Evolutionary conservation across 2,888 invertebrate species (phyloP).

Genomic region (Spodoptera picta): DNA sequence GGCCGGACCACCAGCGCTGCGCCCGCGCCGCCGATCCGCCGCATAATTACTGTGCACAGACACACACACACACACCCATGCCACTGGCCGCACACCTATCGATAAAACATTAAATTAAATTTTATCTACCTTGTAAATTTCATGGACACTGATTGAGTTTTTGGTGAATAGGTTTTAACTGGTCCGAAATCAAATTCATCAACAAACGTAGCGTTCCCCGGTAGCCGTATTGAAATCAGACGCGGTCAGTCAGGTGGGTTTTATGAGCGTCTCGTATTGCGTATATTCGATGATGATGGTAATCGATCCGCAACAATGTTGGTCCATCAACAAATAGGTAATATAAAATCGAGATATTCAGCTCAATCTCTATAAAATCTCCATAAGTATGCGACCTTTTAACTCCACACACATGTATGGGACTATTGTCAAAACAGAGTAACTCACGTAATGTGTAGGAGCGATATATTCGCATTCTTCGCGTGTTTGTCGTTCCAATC

Average conservation of each 20-base stretch:
- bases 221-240: conserved; percentile 79
- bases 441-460: conserved; percentile 43
- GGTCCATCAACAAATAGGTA: conserved; percentile 65
- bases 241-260: conserved; percentile 65
- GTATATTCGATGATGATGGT: conserved; percentile 56
- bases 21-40: conserved; percentile 82
- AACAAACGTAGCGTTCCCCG: conserved; percentile 62
- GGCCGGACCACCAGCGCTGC: conserved; percentile 85
- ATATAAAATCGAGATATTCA: conserved; percentile 65
- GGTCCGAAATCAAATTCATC: conserved; percentile 55
- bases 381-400: conserved; percentile 65
- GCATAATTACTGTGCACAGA: conserved; percentile 87
- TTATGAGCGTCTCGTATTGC: conserved; percentile 48
- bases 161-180: conserved; percentile 67
- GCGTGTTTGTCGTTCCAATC: conserved; percentile 71
- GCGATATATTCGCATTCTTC: conserved; percentile 75
- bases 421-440: conserved; percentile 61
- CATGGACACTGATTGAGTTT: conserved; percentile 83
- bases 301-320: conserved; percentile 68
- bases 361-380: conserved; percentile 65
- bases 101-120: conserved; percentile 85
- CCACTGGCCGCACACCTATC: conserved; percentile 72
- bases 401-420: conserved; percentile 61
- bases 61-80: conserved; percentile 74
- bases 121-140: conserved; percentile 86